These are phyloP conservation scores for Ciconia boyciana DNA, from an alignment of 2,113 vertebrate genomes.

Conservation along the genomic window DNA sequence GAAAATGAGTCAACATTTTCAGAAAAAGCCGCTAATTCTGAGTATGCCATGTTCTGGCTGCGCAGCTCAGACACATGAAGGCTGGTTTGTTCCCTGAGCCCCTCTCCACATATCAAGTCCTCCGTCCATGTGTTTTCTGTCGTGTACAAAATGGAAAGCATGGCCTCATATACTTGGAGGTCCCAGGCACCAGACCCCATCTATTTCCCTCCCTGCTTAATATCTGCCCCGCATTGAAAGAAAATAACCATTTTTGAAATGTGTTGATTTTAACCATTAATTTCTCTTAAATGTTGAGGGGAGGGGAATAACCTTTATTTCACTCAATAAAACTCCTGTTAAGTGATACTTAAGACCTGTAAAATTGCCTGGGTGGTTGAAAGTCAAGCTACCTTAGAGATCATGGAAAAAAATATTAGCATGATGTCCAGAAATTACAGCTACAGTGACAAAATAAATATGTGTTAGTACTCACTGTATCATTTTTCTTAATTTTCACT, in stretches of 20 bases:
- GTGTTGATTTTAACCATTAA: background rate
- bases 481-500: background rate
- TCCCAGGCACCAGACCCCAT: background rate
- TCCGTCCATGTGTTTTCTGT: background rate
- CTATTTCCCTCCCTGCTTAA: background rate
- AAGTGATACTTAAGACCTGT: background rate
- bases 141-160: fast-evolving
- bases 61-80: background rate
- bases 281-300: background rate
- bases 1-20: constrained; percentile 31
- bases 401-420: background rate
- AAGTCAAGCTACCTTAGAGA: background rate
- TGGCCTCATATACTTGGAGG: background rate
- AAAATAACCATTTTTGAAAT: background rate
- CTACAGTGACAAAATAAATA: background rate
- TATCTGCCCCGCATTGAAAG: background rate
- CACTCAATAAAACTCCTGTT: background rate
- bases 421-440: background rate
- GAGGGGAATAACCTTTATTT: background rate
- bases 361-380: background rate
- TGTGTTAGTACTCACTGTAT: background rate
- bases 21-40: background rate
- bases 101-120: background rate
- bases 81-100: background rate
- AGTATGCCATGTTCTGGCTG: background rate